Base-by-base conservation (phyloP, 2,888 invertebrate species). In the Idaea biselata region DNA sequence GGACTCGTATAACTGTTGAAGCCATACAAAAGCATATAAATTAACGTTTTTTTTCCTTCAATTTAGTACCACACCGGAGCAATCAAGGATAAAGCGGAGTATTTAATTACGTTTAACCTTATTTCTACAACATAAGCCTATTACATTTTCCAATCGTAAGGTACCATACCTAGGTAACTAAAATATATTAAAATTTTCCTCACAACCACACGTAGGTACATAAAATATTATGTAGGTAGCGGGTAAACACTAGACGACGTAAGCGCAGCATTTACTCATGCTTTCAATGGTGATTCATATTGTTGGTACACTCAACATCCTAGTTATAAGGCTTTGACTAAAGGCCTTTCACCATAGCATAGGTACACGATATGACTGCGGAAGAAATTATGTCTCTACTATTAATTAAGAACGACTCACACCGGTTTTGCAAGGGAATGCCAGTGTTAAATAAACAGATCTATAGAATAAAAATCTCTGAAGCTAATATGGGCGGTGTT, bases 1-100 rank as follows among this genome's bases (percentile, higher is more conserved):
- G 25, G 25, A 25, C 25, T 25, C 25, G 25, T 25, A 25, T 77
- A 71, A 7, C 3, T 8, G 14, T 44, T 11, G 44, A 44, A 14
- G 11, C 44, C 44, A 1, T 44, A 44, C 44, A 44, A 44, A 44
- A 8, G 44, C 44, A 11, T 14, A 44, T 44, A 14, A 44, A 44
- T 44, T 44, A 44, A 44, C 44, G 44, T 44, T 44, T 11, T 44
- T 11, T 8, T 44, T 7, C 44, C 44, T 44, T 44, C 44, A 14
- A 44, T 44, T 44, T 8, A 44, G 44, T 44, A 44, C 6, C 44
- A 44, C 11, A 44, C 44, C 14, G 14, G 44, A 44, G 14, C 25
- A 25, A 25, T 25, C 25, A 5, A 1, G 25, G 25, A 25, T 25
- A 25, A 25, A 25, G 25, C 25, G 25, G 25, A 25, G 25, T 25